phyloP scores from a whole-genome alignment of 1,140 invertebrate genomes.

The Arctopsyche grandis region DNA sequence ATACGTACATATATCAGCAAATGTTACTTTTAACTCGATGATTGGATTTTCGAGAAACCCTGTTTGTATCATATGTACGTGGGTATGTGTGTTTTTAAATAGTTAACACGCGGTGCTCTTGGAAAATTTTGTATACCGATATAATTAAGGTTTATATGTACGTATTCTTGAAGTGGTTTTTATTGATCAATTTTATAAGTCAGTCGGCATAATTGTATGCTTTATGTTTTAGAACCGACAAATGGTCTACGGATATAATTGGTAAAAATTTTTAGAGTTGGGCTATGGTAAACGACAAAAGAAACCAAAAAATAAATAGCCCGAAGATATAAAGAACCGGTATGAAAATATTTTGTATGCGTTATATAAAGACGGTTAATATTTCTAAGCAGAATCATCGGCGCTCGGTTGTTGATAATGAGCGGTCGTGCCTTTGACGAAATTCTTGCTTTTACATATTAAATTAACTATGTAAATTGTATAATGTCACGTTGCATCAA shows the following conservation, averaged over 20 bases:
- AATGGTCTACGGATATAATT: neutral
- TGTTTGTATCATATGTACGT: neutral
- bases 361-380: neutral
- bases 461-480: too few relatives aligned
- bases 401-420: too few relatives aligned
- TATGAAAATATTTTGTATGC: neutral
- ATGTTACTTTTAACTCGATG: too few relatives aligned
- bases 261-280: too few relatives aligned
- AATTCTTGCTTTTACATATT: too few relatives aligned
- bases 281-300: too few relatives aligned
- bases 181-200: slow-evolving; percentile 28
- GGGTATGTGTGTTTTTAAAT: neutral
- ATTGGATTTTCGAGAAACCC: too few relatives aligned
- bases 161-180: slow-evolving; percentile 29
- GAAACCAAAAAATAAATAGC: neutral
- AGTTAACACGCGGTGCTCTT: neutral
- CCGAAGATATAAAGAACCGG: neutral
- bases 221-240: neutral
- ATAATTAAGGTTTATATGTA: neutral
- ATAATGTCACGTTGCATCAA: too few relatives aligned
- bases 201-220: neutral
- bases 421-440: too few relatives aligned
- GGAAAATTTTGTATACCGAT: neutral
- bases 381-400: too few relatives aligned
- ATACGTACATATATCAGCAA: too few relatives aligned